phyloP scores from a whole-genome alignment of 2,797 vertebrate species.

The Thamnophis elegans region DNA sequence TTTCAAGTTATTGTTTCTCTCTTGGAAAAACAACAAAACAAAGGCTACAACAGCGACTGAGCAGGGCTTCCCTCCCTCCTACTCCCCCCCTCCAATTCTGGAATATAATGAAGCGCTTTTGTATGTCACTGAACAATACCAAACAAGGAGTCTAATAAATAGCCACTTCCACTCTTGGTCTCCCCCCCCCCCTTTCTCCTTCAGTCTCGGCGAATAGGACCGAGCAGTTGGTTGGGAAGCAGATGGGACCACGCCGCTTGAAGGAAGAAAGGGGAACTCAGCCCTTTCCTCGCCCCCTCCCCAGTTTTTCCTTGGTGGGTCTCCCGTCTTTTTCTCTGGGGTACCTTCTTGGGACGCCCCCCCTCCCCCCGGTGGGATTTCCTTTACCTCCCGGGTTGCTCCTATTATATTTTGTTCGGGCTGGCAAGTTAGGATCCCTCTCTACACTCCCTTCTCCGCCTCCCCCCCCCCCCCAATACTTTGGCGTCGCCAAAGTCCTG shows the following conservation, averaged over 20 bases:
- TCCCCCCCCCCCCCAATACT: no score
- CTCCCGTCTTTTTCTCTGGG: background rate
- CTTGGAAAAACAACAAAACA: conserved; percentile 61
- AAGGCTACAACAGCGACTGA: background rate
- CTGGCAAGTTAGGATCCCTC: background rate
- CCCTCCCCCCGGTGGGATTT: background rate
- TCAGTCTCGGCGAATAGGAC: conserved; percentile 87
- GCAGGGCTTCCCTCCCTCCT: conserved; percentile 69
- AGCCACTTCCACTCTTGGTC: conserved; percentile 78
- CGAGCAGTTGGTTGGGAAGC: conserved; percentile 92
- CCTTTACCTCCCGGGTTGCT: background rate
- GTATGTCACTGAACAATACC: conserved; percentile 94
- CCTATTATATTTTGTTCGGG: background rate
- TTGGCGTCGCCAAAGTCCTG: background rate
- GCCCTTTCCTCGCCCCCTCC: conserved; percentile 67
- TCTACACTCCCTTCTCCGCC: background rate
- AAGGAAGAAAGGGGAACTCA: conserved; percentile 83
- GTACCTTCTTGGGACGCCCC: background rate
- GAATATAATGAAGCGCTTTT: conserved; percentile 95
- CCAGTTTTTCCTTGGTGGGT: conserved; percentile 22
- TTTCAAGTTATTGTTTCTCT: conserved; percentile 99
- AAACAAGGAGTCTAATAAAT: conserved; percentile 99
- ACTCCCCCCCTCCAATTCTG: conserved; percentile 67
- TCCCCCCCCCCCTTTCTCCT: conserved; percentile 11
- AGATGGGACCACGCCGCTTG: conserved; percentile 87